A percentile compares a stretch with the other conserved stretches of the same genome.
Conservation (phyloP, 2,888 invertebrate species). For the Cephus rjabovi region DNA sequence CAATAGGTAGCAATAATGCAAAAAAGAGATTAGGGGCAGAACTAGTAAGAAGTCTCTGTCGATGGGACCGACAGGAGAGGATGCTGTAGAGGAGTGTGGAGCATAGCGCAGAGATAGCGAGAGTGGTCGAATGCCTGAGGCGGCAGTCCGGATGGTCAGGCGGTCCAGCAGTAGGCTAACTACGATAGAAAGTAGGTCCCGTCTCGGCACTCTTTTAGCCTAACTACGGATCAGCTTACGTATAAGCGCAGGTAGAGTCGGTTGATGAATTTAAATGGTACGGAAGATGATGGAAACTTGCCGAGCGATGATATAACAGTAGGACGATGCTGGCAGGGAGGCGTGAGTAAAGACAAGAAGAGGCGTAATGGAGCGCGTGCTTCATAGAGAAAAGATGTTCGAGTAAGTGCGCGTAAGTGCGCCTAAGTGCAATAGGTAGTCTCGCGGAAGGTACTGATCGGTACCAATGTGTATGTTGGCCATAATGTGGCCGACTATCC, state of each 20-base stretch:
- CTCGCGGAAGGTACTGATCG: background rate
- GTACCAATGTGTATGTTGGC: background rate
- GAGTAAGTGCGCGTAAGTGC: background rate
- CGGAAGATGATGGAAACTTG: background rate
- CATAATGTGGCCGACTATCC: conserved; percentile 4
- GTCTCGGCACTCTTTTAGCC: conserved; percentile 24
- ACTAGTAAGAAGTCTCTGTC: background rate
- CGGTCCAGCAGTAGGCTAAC: conserved; percentile 49
- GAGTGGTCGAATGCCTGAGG: conserved; percentile 54
- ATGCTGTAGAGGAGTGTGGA: background rate
- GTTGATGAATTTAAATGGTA: conserved; percentile 7
- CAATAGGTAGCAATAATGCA: background rate
- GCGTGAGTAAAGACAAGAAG: background rate
- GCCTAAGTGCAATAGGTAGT: background rate
- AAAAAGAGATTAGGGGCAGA: background rate
- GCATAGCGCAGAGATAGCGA: conserved; percentile 41
- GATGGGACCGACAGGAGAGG: background rate
- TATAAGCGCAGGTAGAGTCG: conserved; percentile 6
- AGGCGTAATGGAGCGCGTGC: background rate
- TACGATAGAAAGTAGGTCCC: conserved; percentile 61
- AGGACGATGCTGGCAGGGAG: background rate
- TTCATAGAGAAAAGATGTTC: background rate
- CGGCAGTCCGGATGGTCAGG: conserved; percentile 54
- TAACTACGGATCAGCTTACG: background rate
- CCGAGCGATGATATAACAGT: background rate